Percentiles rank a stretch among this genome's conserved stretches.
phyloP scores from a whole-genome alignment of 2,113 vertebrate species.

The Platycercus adscitus region DNA sequence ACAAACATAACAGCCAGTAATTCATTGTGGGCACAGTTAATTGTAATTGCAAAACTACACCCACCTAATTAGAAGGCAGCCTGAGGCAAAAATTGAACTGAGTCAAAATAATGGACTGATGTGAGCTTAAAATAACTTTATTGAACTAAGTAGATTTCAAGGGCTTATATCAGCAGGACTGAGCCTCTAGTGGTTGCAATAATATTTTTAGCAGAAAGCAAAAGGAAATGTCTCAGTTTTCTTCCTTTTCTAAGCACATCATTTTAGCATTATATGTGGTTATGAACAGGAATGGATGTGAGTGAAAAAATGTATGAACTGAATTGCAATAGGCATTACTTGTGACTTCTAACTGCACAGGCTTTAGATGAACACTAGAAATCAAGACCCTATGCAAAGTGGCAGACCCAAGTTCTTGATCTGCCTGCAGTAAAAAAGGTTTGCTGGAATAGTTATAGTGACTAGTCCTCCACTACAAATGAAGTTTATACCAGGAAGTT shows the following conservation, averaged over 20 bases:
- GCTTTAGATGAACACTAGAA: background rate
- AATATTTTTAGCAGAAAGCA: conserved; percentile 27
- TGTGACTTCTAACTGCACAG: background rate
- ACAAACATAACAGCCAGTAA: conserved; percentile 13
- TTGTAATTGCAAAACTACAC: conserved; percentile 47
- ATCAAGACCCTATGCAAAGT: background rate
- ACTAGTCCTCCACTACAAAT: background rate
- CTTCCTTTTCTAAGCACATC: background rate
- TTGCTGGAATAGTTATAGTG: background rate
- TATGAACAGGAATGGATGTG: background rate
- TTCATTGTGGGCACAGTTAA: conserved; percentile 41
- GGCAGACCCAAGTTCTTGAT: background rate
- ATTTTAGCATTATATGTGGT: background rate
- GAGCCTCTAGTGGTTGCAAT: background rate
- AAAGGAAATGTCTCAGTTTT: background rate
- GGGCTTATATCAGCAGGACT: conserved; percentile 9
- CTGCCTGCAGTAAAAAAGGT: background rate
- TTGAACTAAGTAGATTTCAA: conserved; percentile 31
- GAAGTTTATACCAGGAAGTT: background rate
- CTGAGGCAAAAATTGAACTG: conserved; percentile 31
- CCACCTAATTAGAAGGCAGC: conserved; percentile 48
- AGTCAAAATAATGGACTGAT: conserved; percentile 49
- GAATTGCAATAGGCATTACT: conserved; percentile 7
- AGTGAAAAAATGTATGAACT: background rate
- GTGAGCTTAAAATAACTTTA: conserved; percentile 39